Evolutionary conservation across 53 echinoderm and acorn worm genomes (phyloP).

Genomic region (Glandiceps talaboti): DNA sequence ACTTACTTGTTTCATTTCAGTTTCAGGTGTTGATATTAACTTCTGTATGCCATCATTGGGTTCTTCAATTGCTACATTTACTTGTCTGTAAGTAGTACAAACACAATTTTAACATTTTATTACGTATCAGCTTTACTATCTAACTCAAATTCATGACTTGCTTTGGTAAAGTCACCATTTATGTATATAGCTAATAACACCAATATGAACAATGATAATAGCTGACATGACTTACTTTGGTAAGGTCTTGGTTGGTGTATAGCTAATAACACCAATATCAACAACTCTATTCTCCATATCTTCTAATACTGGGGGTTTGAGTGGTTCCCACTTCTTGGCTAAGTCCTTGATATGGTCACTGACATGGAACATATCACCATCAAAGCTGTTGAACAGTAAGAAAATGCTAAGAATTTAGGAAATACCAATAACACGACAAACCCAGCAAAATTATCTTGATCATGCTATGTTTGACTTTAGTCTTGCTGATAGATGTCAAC

Average conservation of each 20-base stretch:
- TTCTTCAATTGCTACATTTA: slow-evolving; percentile 52
- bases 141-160: no score
- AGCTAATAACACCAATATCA: slow-evolving; percentile 40
- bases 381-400: slow-evolving; percentile 27
- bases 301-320: slow-evolving; percentile 3
- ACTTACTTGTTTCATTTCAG: slow-evolving; percentile 69
- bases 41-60: slow-evolving; percentile 49
- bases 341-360: slow-evolving; percentile 60
- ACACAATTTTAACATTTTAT: no score
- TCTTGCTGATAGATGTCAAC: no score
- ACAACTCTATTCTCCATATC: slow-evolving; percentile 40
- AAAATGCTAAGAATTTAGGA: no score
- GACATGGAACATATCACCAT: slow-evolving; percentile 50
- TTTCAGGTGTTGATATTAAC: slow-evolving; percentile 76
- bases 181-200: no score
- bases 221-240: slow-evolving; percentile 34
- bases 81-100: slow-evolving; percentile 9
- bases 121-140: no score
- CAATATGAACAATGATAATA: no score
- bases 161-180: no score
- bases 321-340: slow-evolving; percentile 70
- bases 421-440: no score
- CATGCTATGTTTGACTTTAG: no score
- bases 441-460: no score
- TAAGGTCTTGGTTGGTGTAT: slow-evolving; percentile 14